Conservation (phyloP, 2,888 invertebrate species). For the Ferdinandea cuprea region DNA sequence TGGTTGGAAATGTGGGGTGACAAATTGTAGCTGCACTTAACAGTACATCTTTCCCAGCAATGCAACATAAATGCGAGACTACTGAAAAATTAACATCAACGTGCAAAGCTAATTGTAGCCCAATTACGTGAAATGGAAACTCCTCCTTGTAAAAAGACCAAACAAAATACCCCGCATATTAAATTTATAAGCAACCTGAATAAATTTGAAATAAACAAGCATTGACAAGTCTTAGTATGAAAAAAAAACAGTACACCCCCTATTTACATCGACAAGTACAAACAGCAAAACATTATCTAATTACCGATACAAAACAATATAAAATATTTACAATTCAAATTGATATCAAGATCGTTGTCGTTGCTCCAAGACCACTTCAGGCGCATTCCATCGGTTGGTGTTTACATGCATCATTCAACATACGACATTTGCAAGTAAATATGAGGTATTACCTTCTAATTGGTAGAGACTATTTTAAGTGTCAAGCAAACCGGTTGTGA, state of each 20-base stretch:
- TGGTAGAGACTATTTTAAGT: not conserved
- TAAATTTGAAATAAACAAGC: not conserved
- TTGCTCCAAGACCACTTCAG: not conserved
- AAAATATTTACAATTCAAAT: constrained; percentile 1
- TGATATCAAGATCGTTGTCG: not conserved
- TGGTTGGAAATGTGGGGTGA: too few relatives aligned
- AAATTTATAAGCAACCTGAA: too few relatives aligned
- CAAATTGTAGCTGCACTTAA: too few relatives aligned
- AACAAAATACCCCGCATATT: not conserved
- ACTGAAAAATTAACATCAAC: too few relatives aligned
- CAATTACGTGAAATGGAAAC: too few relatives aligned
- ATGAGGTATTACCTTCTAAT: not conserved
- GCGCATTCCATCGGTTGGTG: not conserved
- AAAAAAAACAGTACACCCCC: too few relatives aligned
- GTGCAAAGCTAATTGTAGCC: too few relatives aligned
- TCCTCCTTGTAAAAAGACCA: too few relatives aligned
- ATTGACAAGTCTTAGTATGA: too few relatives aligned
- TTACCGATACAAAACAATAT: not conserved
- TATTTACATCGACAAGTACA: too few relatives aligned
- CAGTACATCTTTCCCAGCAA: too few relatives aligned
- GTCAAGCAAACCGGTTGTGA: not conserved
- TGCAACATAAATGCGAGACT: too few relatives aligned
- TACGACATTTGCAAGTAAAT: not conserved
- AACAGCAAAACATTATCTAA: not conserved
- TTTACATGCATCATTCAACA: not conserved